Conservation (phyloP, 2,888 invertebrate species). For the Andrena bucephala region DNA sequence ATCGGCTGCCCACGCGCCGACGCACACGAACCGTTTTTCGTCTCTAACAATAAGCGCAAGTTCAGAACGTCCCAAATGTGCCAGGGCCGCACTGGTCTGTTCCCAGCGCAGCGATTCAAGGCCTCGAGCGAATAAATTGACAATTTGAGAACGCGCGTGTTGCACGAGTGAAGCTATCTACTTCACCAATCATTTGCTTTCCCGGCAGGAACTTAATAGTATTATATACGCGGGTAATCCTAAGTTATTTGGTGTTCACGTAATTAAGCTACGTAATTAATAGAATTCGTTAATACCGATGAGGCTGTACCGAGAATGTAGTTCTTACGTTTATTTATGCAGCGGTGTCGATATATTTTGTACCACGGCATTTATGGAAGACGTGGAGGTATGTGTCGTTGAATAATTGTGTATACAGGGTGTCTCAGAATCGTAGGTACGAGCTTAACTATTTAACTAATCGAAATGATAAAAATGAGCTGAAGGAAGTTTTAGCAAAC, state of each 20-base stretch:
- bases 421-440: background rate
- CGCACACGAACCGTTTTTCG: background rate
- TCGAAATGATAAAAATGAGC: background rate
- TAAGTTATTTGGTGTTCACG: slow-evolving; percentile 39
- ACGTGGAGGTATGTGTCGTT: background rate
- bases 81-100: background rate
- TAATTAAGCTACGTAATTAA: slow-evolving; percentile 25
- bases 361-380: slow-evolving; percentile 17
- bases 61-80: background rate
- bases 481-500: background rate
- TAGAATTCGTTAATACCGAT: slow-evolving; percentile 38
- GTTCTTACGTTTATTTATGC: slow-evolving; percentile 47
- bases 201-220: slow-evolving; percentile 36
- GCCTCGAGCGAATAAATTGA: background rate
- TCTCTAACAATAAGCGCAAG: background rate
- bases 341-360: slow-evolving; percentile 18
- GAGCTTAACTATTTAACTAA: background rate
- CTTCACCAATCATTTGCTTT: slow-evolving; percentile 12
- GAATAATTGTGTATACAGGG: slow-evolving; percentile 16
- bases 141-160: background rate
- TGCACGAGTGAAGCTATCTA: background rate
- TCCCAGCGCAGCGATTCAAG: background rate
- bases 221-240: slow-evolving; percentile 42
- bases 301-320: slow-evolving; percentile 59
- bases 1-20: too few species aligned